Evolutionary conservation across 1,140 invertebrate genomes (phyloP).

Genomic region (Nasonia vitripennis): DNA sequence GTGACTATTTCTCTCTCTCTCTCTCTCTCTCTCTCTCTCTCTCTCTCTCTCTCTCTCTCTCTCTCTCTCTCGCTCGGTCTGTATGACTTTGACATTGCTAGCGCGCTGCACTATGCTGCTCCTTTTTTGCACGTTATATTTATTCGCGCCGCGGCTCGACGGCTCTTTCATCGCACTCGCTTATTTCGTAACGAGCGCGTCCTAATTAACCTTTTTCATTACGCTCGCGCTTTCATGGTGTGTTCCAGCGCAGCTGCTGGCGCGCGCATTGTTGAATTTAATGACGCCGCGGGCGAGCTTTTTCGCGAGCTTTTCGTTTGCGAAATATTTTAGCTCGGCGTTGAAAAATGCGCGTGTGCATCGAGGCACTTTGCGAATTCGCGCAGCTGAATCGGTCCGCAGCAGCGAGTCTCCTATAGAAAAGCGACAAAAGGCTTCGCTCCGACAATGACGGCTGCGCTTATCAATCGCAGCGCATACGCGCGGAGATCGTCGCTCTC

Average conservation of each 20-base stretch:
- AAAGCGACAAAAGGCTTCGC: not conserved
- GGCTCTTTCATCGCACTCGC: not conserved
- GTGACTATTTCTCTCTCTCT: not conserved
- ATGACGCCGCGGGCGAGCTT: not conserved
- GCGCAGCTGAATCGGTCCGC: too few relatives aligned
- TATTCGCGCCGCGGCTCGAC: not conserved
- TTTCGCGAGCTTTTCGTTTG: too few relatives aligned
- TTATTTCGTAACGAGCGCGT: conserved; percentile 24
- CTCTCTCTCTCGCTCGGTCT: not conserved
- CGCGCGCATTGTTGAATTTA: conserved; percentile 22
- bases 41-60: not conserved
- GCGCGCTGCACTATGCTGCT: not conserved
- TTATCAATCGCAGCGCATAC: not conserved
- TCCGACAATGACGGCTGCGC: not conserved
- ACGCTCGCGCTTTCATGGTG: conserved; percentile 13
- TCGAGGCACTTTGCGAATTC: too few relatives aligned
- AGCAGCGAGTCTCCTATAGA: not conserved
- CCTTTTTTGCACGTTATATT: not conserved
- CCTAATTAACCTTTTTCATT: conserved; percentile 32
- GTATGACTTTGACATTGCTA: conserved; percentile 47
- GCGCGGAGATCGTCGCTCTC: too few relatives aligned
- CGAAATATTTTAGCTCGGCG: too few relatives aligned
- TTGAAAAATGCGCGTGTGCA: too few relatives aligned
- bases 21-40: not conserved
- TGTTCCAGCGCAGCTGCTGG: not conserved